Percentiles rank a stretch among this genome's conserved stretches.
These are phyloP conservation scores for Epizoanthus rinbou DNA, from an alignment of 92 coral and sea anemone species.

Conservation along the genomic window DNA sequence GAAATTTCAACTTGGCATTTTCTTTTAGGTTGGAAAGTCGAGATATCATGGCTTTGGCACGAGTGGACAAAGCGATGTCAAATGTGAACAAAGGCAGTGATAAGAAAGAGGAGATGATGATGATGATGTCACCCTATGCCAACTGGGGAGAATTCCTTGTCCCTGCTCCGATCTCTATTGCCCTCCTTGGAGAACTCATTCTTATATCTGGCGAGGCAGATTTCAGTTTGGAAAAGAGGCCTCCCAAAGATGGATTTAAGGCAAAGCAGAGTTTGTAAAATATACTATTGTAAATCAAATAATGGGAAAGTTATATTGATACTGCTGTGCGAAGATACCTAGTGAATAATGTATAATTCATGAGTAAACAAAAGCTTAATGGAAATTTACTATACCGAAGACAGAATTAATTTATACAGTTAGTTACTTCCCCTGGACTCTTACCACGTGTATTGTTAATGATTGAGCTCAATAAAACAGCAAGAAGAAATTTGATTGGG, in stretches of 20 bases:
- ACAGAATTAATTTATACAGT: no score
- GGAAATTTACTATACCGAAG: no score
- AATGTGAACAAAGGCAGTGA: constrained; percentile 52
- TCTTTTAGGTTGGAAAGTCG: not conserved
- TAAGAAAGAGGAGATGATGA: constrained; percentile 56
- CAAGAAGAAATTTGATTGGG: no score
- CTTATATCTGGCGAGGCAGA: constrained; percentile 61
- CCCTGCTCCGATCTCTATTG: constrained; percentile 71
- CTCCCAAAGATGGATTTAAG: constrained; percentile 49
- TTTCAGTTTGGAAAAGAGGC: constrained; percentile 51
- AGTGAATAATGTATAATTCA: no score
- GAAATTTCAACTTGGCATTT: no score
- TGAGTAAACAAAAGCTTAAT: not conserved
- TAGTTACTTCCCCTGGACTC: no score
- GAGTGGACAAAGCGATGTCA: constrained; percentile 52
- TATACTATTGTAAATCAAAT: no score
- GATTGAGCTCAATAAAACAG: no score
- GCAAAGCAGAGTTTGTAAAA: not conserved
- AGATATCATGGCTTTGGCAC: not conserved
- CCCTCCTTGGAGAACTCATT: constrained; percentile 66
- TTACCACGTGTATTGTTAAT: no score
- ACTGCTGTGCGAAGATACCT: not conserved
- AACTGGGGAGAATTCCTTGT: constrained; percentile 70
- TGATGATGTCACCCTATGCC: constrained; percentile 54
- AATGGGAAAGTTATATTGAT: no score